Base-by-base conservation (phyloP, 1,140 invertebrate genomes). In the Drosophila varians region DNA sequence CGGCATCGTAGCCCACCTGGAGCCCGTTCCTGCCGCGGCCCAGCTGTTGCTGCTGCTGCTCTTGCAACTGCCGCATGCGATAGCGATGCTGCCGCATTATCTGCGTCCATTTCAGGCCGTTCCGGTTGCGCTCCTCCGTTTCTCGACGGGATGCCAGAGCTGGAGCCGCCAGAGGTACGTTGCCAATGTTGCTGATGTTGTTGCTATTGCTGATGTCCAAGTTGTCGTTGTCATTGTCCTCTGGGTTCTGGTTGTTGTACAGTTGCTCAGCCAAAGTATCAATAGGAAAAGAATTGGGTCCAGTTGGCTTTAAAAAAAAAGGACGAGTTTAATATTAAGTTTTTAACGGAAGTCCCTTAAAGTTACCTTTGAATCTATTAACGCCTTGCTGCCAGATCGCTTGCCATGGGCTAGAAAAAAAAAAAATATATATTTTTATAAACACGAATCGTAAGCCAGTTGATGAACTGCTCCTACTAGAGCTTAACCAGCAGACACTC, bases 391-490 rank as follows among this genome's bases (percentile, higher is more conserved):
- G 19, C 76, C 65, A 11, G 89, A 90, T 19, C 89, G 77, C 60
- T 90, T 90, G 26, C 89, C 89, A 66, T 90, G 89, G 18, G 82
- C 89, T 90, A 52, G 19, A 26, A 3, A 12, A 43, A 57, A 51
- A 2, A 42, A 12, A 34, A 40, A 49, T 26, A 28, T 0, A 64
- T 62, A 60, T n/a, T n/a, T n/a, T 28, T 7, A 11, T 36, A 31
- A 16, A 62, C 0, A 19, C n/a, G 12, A 56, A 2, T 25, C 12
- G n/a, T n/a, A 2, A 51, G 38, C 16, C 6, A 46, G 72, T 49
- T 42, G 26, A 53, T 36, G 12, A 72, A 61, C 43, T 36, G 23
- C 28, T 26, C 1, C 16, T 60, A 9, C 38, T 25, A 16, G 23
- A 11, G 11, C 12, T n/a, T 31, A 38, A 48, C 31, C n/a, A 9